Evolutionary conservation across 92 coral and sea anemone species (phyloP).

Genomic region (Porites lobata): DNA sequence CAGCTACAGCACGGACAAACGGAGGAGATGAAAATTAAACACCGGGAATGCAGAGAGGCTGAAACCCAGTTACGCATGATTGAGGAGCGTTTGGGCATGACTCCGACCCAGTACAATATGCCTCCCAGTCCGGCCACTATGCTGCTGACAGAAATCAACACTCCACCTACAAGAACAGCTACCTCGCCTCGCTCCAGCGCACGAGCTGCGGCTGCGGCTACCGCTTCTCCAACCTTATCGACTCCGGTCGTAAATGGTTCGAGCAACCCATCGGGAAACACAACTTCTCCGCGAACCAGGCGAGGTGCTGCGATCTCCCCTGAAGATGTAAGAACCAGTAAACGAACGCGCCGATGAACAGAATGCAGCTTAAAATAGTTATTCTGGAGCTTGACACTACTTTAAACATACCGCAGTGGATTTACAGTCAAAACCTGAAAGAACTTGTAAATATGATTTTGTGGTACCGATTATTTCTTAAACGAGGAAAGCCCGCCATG

Average conservation of each 20-base stretch:
- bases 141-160: constrained; percentile 90
- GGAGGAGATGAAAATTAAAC: constrained; percentile 93
- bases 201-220: constrained; percentile 59
- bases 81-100: constrained; percentile 98
- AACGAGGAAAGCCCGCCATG: too few species aligned
- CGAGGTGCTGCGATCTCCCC: constrained; percentile 72
- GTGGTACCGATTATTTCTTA: too few species aligned
- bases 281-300: constrained; percentile 73
- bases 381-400: background rate
- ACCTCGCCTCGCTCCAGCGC: constrained; percentile 71
- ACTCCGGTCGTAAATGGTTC: constrained; percentile 78
- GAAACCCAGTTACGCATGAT: constrained; percentile 95
- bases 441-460: too few species aligned
- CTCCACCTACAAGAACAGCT: constrained; percentile 81
- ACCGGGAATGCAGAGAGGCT: constrained; percentile 97
- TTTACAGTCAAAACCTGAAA: too few species aligned
- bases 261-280: constrained; percentile 37
- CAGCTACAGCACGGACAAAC: constrained; percentile 96
- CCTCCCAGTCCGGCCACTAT: constrained; percentile 99
- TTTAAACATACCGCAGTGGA: background rate
- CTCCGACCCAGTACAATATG: constrained; percentile 98
- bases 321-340: constrained; percentile 79
- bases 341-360: constrained; percentile 72
- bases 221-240: constrained; percentile 59
- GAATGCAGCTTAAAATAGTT: background rate